Evolutionary conservation across 2,113 vertebrate species (phyloP), one percentile per base, ranked within the genome.

Genomic region (Pterocles orientalis): DNA sequence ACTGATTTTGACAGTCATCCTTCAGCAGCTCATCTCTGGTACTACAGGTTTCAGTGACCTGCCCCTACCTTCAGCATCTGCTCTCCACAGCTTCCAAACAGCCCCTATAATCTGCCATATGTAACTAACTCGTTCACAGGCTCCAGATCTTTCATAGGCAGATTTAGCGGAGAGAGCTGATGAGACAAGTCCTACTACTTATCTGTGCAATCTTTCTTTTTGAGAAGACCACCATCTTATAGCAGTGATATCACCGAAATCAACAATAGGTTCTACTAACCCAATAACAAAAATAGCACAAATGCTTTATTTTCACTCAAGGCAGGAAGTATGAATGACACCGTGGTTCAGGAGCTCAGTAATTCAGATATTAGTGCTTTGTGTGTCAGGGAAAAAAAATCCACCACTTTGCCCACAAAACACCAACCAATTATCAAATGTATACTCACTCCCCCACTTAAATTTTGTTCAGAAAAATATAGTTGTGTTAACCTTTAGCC

Each of bases 341-440:
- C 31, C 61, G 29, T 54, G 23, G 51, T 26, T 90, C 47, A 78
- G 64, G 36, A 82, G 18, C 36, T 79, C 47, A 80, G 31, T 54
- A 66, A 64, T 77, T 60, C 18, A 58, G 18, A 0, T 8, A 72
- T 45, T 24, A 72, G 28, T 54, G 60, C 8, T 58, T 47, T 71
- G 31, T 50, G 29, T 45, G 48, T 5, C 0, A 4, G 0, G 33
- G 43, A 17, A 57, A 41, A 41, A 0, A 3, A 69, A 24, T n/a
- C 17, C 18, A 62, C 50, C 18, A 39, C 29, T 61, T 43, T n/a
- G 23, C 33, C 39, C 33, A 80, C 33, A 50, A 88, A 91, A 62
- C 62, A 82, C 11, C 7, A 80, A 60, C 39, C 48, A 41, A n/a
- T 12, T 20, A 13, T 56, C 18, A 9, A 18, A 50, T 23, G 6